Conservation (phyloP, 2,888 invertebrate genomes). For the Drosophila cognata region DNA sequence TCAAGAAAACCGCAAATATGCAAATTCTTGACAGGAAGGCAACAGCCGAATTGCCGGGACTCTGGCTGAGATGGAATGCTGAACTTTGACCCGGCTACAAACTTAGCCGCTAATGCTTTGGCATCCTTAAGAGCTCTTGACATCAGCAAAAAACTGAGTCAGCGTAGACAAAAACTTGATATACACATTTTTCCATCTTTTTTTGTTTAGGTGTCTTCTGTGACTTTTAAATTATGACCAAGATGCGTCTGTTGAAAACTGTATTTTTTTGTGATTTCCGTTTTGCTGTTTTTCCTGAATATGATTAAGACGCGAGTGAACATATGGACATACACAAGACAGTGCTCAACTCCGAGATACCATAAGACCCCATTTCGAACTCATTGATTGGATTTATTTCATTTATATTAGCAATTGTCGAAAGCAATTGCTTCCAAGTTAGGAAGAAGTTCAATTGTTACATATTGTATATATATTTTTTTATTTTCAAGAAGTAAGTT, state of each 20-base stretch:
- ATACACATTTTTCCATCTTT: constrained; percentile 30
- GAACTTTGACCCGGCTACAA: constrained; percentile 67
- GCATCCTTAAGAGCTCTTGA: constrained; percentile 43
- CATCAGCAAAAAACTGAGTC: constrained; percentile 39
- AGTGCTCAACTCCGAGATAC: constrained; percentile 2
- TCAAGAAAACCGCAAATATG: constrained; percentile 71
- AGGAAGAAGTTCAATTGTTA: neutral
- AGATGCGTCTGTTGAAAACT: constrained; percentile 23
- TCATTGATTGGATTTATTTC: neutral
- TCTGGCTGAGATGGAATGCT: constrained; percentile 53
- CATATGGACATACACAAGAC: neutral
- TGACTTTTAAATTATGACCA: constrained; percentile 33
- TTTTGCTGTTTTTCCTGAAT: constrained; percentile 24
- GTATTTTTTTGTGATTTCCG: neutral
- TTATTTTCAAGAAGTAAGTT: neutral
- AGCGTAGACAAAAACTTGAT: constrained; percentile 14
- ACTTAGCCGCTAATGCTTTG: constrained; percentile 60
- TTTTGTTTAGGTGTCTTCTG: constrained; percentile 4
- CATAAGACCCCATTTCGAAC: neutral
- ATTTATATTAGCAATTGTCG: too few species aligned
- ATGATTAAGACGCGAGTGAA: constrained; percentile 32
- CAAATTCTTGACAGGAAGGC: constrained; percentile 70
- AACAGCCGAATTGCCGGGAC: constrained; percentile 42
- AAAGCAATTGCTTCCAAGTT: too few species aligned
- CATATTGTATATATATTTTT: neutral